A percentile compares a stretch with the other conserved stretches of the same genome.
Conservation (phyloP, 1,140 invertebrate species). For the Eueides isabella region DNA sequence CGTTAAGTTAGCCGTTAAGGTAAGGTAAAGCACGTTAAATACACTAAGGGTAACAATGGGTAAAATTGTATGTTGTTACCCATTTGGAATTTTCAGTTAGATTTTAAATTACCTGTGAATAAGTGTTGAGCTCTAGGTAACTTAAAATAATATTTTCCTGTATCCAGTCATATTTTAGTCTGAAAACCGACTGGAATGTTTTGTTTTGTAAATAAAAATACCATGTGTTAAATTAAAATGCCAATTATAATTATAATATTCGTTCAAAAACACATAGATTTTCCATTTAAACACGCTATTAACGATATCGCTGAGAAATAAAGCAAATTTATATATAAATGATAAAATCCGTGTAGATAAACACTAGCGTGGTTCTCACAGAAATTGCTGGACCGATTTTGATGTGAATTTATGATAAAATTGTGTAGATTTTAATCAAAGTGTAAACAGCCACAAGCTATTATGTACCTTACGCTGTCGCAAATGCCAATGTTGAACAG, state of each 20-base stretch:
- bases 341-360: neutral
- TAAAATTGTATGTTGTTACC: neutral
- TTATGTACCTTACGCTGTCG: conserved; percentile 31
- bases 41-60: neutral
- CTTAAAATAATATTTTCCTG: neutral
- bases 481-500: neutral
- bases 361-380: neutral
- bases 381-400: conserved; percentile 7
- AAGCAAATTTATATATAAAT: neutral
- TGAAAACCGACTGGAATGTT: neutral
- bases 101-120: neutral
- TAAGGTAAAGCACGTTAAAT: conserved; percentile 2
- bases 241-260: conserved; percentile 6
- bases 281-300: conserved; percentile 1
- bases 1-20: conserved; percentile 44
- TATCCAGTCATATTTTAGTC: conserved; percentile 8
- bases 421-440: neutral
- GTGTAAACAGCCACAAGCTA: conserved; percentile 16
- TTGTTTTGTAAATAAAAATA: conserved; percentile 8
- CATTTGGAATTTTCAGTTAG: neutral
- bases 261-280: conserved; percentile 6
- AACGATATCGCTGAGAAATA: neutral
- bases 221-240: conserved; percentile 2
- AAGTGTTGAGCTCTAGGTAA: neutral
- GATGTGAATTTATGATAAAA: neutral